Evolutionary conservation across 1,140 invertebrate species (phyloP), one percentile per base, ranked within the genome.

Genomic region (Scaptodrosophila lebanonensis): DNA sequence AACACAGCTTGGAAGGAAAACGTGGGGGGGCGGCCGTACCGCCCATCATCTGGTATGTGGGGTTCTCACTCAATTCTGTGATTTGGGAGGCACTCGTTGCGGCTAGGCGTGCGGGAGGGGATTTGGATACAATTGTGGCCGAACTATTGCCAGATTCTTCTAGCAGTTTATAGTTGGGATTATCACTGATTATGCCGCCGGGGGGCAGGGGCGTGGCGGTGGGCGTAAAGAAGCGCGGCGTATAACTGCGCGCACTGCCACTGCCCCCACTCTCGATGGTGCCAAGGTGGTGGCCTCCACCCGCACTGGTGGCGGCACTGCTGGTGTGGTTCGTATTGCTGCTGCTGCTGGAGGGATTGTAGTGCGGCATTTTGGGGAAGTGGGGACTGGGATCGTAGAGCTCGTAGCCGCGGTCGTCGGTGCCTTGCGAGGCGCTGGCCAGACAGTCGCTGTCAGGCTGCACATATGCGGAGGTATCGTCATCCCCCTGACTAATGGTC

Each of bases 201-300:
- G 35, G 64, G 15, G 75, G 73, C 12, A n/a, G n/a, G 8, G 75
- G 62, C 2, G 43, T 53, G 8, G 65, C 66, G 0, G 71, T 64
- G 3, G 76, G 76, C 2, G 76, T 83, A 30, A 77, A 83, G 47
- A 76, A 83, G 1, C 67, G 70, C 0, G 70, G 77, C 2, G 76
- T 71, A 32, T 73, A 85, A 13, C 83, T 85, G n/a, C 83, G 73
- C 0, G 83, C 77, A 11, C 83, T 83, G 17, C 83, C 83, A 49
- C 83, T 85, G 43, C 83, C 83, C 1, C 83, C 83, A 32, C 83
- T 85, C 40, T 85, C 83, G n/a, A 85, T 85, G 7, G 83, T 85
- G 6, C 83, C 73, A 27, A 85, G 59, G 47, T 85, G 65, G 33
- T 60, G 36, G 1, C 64, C 65, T 17, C 51, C 62, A 4, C 35